Base-by-base conservation (phyloP, 2,888 invertebrate genomes). In the Cerceris ruficornis region DNA sequence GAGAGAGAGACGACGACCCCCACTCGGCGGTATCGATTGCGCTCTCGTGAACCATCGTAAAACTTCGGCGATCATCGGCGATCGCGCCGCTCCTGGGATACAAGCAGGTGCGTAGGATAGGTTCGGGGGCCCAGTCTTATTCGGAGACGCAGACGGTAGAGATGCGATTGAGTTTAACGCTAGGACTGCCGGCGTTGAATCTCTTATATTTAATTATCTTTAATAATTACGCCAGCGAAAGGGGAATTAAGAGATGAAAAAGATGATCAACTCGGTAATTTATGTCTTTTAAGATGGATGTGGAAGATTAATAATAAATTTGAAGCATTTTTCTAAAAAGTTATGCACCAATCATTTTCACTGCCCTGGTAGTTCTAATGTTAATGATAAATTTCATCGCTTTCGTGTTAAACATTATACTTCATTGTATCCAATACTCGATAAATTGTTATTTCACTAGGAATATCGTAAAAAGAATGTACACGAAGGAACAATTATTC, bases 31-130 rank as follows among this genome's bases (percentile, higher is more conserved):
- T 84, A 85, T 86, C 85, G 85, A 86, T 86, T 75, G 76, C 65
- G 64, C 65, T 46, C 74, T 84, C 84, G 86, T 82, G 74, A 59
- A 50, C 64, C 69, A 69, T 86, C 86, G 86, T 80, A 77, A 74
- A 79, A 75, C 73, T 79, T 84, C 80, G 86, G 79, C 41, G 61
- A 84, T 75, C 68, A 74, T 82, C 82, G 28, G 83, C 73, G 74
- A 68, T 77, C 74, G 77, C 59, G 59, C 61, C 69, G 70, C 17
- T 68, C 28, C 59, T 52, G 70, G 70, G 67, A 59, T 54, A 75
- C 69, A n/a, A 60, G 41, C 81, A 83, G 83, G 72, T 83, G 76
- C 74, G 76, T 76, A 72, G 69, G 77, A 76, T 74, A 65, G 72
- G 73, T 73, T 78, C 78, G 75, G 64, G 69, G 54, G 64, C 78